These are phyloP conservation scores for Terebella lapidaria DNA, from an alignment of 2,888 invertebrate genomes.

Conservation along the genomic window DNA sequence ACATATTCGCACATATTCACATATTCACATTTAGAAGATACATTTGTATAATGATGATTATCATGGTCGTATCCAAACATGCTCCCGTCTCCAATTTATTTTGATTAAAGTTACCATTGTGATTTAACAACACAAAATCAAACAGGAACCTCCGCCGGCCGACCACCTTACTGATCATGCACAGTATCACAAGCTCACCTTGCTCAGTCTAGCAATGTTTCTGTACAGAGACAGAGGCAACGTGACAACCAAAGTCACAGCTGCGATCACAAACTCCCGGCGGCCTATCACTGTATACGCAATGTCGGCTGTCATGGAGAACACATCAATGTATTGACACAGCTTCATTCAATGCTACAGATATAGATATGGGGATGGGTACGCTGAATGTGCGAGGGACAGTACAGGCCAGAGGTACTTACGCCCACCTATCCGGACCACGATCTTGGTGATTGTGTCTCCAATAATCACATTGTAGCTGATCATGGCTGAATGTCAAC, in stretches of 20 bases:
- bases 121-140: too few relatives aligned
- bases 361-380: not conserved
- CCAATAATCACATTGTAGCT: slow-evolving; percentile 84
- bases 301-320: slow-evolving; percentile 21
- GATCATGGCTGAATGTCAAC: slow-evolving; percentile 69
- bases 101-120: too few relatives aligned
- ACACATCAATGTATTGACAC: not conserved
- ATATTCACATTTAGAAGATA: too few relatives aligned
- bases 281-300: slow-evolving; percentile 61
- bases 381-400: too few relatives aligned
- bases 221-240: slow-evolving; percentile 75
- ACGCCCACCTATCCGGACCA: slow-evolving; percentile 65
- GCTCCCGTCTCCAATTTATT: too few relatives aligned
- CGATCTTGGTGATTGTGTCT: slow-evolving; percentile 76
- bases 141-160: too few relatives aligned
- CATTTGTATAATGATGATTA: too few relatives aligned
- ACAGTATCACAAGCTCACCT: too few relatives aligned
- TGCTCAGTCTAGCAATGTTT: slow-evolving; percentile 68
- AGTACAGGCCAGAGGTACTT: too few relatives aligned
- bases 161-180: too few relatives aligned
- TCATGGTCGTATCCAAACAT: too few relatives aligned
- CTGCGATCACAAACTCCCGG: slow-evolving; percentile 66
- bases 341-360: not conserved
- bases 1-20: too few relatives aligned
- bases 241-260: slow-evolving; percentile 70